Conservation (phyloP, 2,888 invertebrate species). For the Endotricha flammealis region DNA sequence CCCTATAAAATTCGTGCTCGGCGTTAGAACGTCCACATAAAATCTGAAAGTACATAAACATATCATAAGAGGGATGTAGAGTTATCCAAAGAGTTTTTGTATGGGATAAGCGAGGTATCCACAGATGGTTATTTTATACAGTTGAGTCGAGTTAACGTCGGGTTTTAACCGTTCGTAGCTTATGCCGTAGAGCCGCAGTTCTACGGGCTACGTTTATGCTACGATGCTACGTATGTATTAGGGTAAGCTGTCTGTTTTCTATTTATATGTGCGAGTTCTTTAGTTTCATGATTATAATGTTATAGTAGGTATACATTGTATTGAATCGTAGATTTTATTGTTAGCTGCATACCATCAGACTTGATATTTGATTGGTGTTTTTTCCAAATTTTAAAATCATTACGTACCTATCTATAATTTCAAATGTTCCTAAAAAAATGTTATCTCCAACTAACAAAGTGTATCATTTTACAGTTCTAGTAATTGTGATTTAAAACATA, state of each 20-base stretch:
- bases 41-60: constrained; percentile 78
- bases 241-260: constrained; percentile 3
- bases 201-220: constrained; percentile 17
- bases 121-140: constrained; percentile 78
- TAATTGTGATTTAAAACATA: no score
- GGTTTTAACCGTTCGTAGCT: constrained; percentile 36
- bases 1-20: constrained; percentile 75
- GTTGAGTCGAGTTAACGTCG: constrained; percentile 64
- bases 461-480: no score
- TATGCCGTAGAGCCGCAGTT: constrained; percentile 32
- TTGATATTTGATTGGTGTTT: no score
- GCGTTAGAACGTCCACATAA: constrained; percentile 76
- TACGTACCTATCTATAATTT: no score
- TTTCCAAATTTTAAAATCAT: no score
- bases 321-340: no score
- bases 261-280: no score
- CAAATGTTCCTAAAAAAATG: no score
- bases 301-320: no score
- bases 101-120: constrained; percentile 67
- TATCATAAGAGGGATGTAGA: constrained; percentile 75
- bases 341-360: no score
- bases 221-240: neutral
- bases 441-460: no score
- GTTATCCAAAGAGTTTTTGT: constrained; percentile 74
- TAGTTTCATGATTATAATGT: no score